Evolutionary conservation across 2,113 vertebrate genomes (phyloP).

Genomic region (Camelus bactrianus): DNA sequence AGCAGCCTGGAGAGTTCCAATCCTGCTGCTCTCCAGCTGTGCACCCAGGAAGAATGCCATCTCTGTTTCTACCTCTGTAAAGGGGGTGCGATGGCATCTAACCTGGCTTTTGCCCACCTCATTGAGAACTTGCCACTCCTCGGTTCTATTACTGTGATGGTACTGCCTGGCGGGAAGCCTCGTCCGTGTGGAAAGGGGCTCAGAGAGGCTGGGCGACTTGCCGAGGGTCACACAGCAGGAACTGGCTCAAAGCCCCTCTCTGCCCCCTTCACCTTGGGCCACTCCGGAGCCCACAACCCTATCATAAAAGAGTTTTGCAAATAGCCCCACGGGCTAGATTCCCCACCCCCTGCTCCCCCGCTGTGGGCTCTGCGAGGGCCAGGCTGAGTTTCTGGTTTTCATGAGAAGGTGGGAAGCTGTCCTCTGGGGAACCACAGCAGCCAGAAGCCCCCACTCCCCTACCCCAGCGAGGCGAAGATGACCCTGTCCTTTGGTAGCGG

Average conservation of each 20-base stretch:
- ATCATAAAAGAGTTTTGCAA: not conserved
- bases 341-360: fast-evolving
- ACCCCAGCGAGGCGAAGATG: fast-evolving
- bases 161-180: not conserved
- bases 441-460: not conserved
- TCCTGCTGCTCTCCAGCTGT: fast-evolving
- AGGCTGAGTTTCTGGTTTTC: not conserved
- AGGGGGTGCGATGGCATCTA: not conserved
- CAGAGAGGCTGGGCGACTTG: not conserved
- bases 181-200: not conserved
- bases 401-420: not conserved
- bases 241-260: not conserved
- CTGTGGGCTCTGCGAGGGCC: fast-evolving
- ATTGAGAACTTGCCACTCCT: fast-evolving
- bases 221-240: not conserved
- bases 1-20: not conserved
- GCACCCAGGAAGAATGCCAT: fast-evolving
- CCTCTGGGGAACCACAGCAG: too few relatives aligned
- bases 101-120: not conserved
- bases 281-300: not conserved
- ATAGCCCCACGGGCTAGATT: fast-evolving
- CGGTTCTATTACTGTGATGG: fast-evolving
- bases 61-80: fast-evolving
- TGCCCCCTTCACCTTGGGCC: not conserved
- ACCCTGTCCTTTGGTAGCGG: not conserved